Percentiles rank a stretch among this genome's conserved stretches.
These are phyloP conservation scores for Pyralis farinalis DNA, from an alignment of 2,888 invertebrate species.

Conservation along the genomic window DNA sequence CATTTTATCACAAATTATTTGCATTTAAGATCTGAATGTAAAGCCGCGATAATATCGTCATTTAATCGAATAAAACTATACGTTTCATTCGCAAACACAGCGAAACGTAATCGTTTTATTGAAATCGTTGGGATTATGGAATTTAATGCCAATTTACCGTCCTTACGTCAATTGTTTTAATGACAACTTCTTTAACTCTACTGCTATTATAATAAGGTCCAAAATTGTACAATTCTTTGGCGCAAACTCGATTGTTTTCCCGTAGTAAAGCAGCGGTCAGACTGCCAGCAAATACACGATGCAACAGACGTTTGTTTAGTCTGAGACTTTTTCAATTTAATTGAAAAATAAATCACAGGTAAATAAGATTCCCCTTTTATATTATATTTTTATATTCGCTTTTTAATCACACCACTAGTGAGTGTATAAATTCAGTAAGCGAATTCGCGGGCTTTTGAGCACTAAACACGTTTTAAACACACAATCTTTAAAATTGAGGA, in stretches of 20 bases:
- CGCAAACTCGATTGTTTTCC: not conserved
- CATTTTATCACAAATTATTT: constrained; percentile 1
- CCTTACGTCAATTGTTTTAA: constrained; percentile 11
- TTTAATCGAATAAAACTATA: constrained; percentile 13
- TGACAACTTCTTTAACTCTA: not conserved
- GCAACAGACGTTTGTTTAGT: too few species aligned
- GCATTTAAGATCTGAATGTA: not conserved
- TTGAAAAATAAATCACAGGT: too few species aligned
- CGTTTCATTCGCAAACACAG: constrained; percentile 20
- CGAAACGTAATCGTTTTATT: constrained; percentile 22
- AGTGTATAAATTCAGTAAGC: too few species aligned
- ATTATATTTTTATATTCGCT: too few species aligned
- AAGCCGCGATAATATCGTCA: constrained; percentile 5
- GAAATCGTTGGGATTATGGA: constrained; percentile 21
- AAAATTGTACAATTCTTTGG: constrained; percentile 4
- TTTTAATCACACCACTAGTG: too few species aligned
- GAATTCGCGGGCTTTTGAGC: too few species aligned
- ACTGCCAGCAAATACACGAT: too few species aligned
- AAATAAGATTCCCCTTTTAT: too few species aligned
- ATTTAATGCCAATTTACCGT: constrained; percentile 21
- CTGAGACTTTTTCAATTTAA: too few species aligned
- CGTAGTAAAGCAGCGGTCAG: too few species aligned
- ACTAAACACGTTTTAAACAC: too few species aligned
- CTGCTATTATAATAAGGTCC: not conserved
- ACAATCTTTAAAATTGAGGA: too few species aligned